Base-by-base conservation (phyloP, 2,888 invertebrate species). In the Apamea crenata region DNA sequence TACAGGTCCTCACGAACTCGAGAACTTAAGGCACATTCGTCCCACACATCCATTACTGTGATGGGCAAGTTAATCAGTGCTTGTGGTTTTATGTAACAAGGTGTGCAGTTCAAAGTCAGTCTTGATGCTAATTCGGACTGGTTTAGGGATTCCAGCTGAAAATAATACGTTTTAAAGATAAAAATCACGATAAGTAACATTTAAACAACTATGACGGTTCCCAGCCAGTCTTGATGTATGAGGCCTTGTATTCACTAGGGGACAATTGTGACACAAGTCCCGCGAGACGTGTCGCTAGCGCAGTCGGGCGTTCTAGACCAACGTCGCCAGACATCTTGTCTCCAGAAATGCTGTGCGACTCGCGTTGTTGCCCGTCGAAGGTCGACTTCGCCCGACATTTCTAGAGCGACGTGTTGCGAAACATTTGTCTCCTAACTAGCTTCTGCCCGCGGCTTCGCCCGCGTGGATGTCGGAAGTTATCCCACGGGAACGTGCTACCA, bases 31-130 rank as follows among this genome's bases (percentile, higher is more conserved):
- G 99, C 99, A 94, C 98, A 98, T 90, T 99, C 98, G 94, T 99
- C 99, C 97, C 99, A 99, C 0, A 99, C 99, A 95, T 99, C 99
- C 93, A 99, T 97, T 74, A 99, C 97, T 21, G 99, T 99, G 25
- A 99, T 97, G n/a, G 98, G 98, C 73, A 98, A 91, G 82, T 97
- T 95, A 50, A 96, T 94, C 50, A 99, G 96, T 88, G 97, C 97
- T 88, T 98, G 98, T 7, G 98, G 98, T 90, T 98, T 98, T 8
- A 99, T 98, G 91, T 98, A 98, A 90, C 98, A 98, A 85, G 98
- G 98, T 84, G 98, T 97, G 94, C 99, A 99, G 94, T 99, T 99
- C 81, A 99, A 97, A 1, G 99, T 99, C 75, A 99, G 96, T 87
- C 99, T 97, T 65, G 99, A 99, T 0, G 99, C 99, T 85, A 99